Conservation (phyloP, 92 coral and sea anemone species). For the Virgularia gustaviana region DNA sequence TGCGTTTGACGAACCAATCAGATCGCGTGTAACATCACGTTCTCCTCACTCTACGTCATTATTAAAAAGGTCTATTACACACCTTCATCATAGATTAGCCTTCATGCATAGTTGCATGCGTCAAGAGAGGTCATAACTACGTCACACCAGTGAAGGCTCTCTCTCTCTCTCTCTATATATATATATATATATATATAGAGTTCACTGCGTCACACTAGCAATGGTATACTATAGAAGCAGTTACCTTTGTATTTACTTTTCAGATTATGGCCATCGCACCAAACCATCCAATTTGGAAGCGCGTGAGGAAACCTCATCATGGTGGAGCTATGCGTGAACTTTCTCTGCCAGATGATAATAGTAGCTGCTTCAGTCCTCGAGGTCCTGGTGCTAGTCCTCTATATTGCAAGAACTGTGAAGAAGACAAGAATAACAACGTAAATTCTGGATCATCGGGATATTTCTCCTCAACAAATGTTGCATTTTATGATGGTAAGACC, state of each 20-base stretch:
- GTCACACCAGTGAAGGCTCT: no score
- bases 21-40: no score
- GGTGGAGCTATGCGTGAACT: conserved; percentile 96
- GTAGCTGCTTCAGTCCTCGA: conserved; percentile 70
- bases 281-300: conserved; percentile 91
- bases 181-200: no score
- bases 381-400: conserved; percentile 93
- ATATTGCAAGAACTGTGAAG: conserved; percentile 70
- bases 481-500: background rate
- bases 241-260: background rate
- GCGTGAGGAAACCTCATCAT: conserved; percentile 78
- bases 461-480: conserved; percentile 9
- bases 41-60: no score
- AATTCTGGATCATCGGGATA: conserved; percentile 49
- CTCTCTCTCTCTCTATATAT: no score
- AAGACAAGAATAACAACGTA: conserved; percentile 22
- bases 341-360: conserved; percentile 53
- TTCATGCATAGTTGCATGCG: no score
- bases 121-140: no score
- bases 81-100: no score
- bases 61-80: no score
- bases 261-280: conserved; percentile 93
- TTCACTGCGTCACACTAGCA: no score
- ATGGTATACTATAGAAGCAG: background rate
- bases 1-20: no score